Evolutionary conservation across 35 echinoderm and acorn worm genomes (phyloP).

Genomic region (Stichopus chloronotus): DNA sequence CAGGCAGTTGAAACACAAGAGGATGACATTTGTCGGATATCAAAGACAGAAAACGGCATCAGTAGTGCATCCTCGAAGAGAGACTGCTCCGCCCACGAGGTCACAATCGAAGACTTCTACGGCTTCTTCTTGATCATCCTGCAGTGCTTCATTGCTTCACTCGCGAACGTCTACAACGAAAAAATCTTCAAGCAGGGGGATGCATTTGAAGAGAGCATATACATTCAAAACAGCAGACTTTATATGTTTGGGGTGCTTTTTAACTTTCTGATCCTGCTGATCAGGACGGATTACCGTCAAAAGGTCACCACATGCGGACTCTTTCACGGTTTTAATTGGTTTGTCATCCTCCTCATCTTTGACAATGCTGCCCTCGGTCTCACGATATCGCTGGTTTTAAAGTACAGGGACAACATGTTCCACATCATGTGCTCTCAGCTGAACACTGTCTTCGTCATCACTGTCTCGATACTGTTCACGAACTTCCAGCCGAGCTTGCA

Average conservation of each 20-base stretch:
- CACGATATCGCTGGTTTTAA: conserved; percentile 83
- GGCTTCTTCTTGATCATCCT: conserved; percentile 58
- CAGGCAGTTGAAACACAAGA: background rate
- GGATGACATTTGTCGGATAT: background rate
- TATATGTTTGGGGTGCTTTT: conserved; percentile 91
- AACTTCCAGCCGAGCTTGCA: conserved; percentile 80
- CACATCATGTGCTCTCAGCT: conserved; percentile 81
- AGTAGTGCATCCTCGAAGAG: background rate
- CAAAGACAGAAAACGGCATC: background rate
- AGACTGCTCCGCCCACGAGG: background rate
- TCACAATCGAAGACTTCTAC: conserved; percentile 31
- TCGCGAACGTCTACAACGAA: conserved; percentile 96
- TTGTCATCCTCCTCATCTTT: conserved; percentile 74
- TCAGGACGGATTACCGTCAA: conserved; percentile 63
- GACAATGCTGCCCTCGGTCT: conserved; percentile 70
- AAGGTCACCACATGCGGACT: conserved; percentile 68
- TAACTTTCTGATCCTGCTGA: conserved; percentile 66
- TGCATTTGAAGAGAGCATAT: conserved; percentile 83
- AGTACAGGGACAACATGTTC: conserved; percentile 96
- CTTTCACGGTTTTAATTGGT: conserved; percentile 84
- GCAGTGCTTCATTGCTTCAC: conserved; percentile 84
- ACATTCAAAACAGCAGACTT: conserved; percentile 87
- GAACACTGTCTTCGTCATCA: conserved; percentile 77
- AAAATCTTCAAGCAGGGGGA: conserved; percentile 95
- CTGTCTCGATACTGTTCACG: conserved; percentile 70